Evolutionary conservation across 2,113 vertebrate genomes (phyloP), one percentile per base, ranked within the genome.

Genomic region (Carassius auratus): DNA sequence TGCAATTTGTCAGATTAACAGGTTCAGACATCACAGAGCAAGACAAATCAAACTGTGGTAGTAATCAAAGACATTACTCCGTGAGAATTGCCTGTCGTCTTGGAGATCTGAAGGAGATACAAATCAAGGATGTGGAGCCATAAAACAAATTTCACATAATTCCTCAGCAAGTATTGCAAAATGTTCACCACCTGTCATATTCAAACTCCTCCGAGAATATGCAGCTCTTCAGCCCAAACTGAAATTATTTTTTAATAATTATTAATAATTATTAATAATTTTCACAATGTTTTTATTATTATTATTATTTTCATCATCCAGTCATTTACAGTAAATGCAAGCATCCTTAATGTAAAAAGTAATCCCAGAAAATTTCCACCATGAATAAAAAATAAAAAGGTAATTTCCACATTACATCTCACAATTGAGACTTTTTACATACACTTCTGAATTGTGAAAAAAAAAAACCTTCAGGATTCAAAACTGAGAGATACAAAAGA

Each of bases 21-120:
- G 76, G 55, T 78, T 80, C n/a, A 80, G 30, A 17, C 78, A 81
- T 81, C 78, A 81, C 78, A 50, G 38, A 81, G 78, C 38, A 76
- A 66, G 61, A 30, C 59, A 45, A 79, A 79, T 79, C 77, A 45
- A 62, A 79, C 57, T 62, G 57, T 7, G 48, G n/a, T 5, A 45
- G 62, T 7, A 66, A 23, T 3, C 38, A 26, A 66, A 81, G 59
- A 17, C 38, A 30, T 45, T 62, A 5, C 38, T 64, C 78, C 48
- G n/a, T 2, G n/a, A 66, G 78, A 17, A 10, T 26, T 30, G 48
- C 3, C 17, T 81, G 33, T 62, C 62, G 30, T 66, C 61, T 48
- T 5, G 0, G n/a, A 1, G 23, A 23, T 81, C 15, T 48, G 61
- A 48, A 81, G 45, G 61, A 26, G 15, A 66, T 66, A 64, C 61